Evolutionary conservation across 2,797 vertebrate genomes (phyloP).

Genomic region (Bucorvus abyssinicus): DNA sequence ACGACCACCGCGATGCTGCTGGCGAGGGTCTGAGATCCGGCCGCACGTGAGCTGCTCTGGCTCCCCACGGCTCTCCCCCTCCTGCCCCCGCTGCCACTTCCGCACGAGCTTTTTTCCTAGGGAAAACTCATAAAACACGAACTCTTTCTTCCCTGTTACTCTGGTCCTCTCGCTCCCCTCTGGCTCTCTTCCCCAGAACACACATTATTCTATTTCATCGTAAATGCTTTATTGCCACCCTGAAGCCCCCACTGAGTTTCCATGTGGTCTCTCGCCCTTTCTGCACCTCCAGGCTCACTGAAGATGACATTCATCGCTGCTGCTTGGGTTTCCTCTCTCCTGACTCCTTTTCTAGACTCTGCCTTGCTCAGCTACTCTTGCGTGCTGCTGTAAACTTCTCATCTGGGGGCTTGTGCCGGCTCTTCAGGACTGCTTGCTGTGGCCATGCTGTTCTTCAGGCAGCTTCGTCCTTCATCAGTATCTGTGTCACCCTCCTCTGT

Average conservation of each 20-base stretch:
- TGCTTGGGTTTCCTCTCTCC: neutral
- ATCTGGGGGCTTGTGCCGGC: neutral
- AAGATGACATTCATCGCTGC: rapidly evolving
- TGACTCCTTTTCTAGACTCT: neutral
- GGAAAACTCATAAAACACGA: constrained; percentile 10
- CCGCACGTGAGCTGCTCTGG: neutral
- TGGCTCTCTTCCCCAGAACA: neutral
- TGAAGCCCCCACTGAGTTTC: neutral
- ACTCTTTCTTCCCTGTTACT: neutral
- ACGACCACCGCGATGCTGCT: rapidly evolving
- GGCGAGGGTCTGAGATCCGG: neutral
- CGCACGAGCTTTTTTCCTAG: neutral
- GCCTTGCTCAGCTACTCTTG: neutral
- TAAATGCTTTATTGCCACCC: neutral
- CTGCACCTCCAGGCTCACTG: neutral
- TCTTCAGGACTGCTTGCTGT: neutral
- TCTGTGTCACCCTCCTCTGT: neutral
- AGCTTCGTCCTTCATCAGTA: neutral
- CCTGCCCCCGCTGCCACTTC: neutral
- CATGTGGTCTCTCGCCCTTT: neutral
- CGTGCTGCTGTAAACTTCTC: neutral
- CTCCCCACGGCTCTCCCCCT: neutral
- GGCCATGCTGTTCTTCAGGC: neutral
- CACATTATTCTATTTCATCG: neutral
- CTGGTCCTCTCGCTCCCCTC: neutral